Evolutionary conservation across 2,113 vertebrate genomes (phyloP).

Genomic region (Nannospalax galili): DNA sequence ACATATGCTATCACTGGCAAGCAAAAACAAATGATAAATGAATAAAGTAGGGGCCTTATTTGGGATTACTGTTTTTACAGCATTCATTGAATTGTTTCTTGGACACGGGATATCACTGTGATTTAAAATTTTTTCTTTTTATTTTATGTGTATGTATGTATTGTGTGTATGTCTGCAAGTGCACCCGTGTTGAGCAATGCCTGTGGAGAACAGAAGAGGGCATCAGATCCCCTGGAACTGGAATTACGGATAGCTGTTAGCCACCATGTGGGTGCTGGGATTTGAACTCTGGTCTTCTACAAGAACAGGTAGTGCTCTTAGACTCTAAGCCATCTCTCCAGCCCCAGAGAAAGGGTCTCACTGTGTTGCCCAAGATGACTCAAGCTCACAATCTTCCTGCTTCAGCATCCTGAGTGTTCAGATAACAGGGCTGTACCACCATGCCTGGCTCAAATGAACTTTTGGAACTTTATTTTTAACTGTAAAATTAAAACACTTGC

Average conservation of each 20-base stretch:
- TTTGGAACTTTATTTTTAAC: slow-evolving; percentile 25
- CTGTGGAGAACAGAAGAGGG: too few relatives aligned
- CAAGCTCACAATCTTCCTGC: background rate
- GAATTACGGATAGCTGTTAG: too few relatives aligned
- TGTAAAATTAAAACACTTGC: background rate
- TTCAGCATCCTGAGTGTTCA: background rate
- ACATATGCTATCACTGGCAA: background rate
- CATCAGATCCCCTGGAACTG: too few relatives aligned
- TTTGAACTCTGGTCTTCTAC: too few relatives aligned
- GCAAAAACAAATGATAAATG: background rate
- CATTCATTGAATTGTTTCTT: background rate
- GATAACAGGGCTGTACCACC: background rate
- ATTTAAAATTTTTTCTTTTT: too few relatives aligned
- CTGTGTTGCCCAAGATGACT: background rate
- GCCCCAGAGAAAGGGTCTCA: too few relatives aligned
- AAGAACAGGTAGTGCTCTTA: too few relatives aligned
- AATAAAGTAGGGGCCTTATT: background rate
- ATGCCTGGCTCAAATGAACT: background rate
- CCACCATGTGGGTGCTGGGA: too few relatives aligned
- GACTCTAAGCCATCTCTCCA: too few relatives aligned
- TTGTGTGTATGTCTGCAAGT: too few relatives aligned
- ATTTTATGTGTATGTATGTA: too few relatives aligned
- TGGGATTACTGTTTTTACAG: background rate
- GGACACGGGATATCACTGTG: background rate
- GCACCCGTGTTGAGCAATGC: too few relatives aligned